Conservation (phyloP, 2,797 vertebrate genomes). For the Ctenosaura bakeri region DNA sequence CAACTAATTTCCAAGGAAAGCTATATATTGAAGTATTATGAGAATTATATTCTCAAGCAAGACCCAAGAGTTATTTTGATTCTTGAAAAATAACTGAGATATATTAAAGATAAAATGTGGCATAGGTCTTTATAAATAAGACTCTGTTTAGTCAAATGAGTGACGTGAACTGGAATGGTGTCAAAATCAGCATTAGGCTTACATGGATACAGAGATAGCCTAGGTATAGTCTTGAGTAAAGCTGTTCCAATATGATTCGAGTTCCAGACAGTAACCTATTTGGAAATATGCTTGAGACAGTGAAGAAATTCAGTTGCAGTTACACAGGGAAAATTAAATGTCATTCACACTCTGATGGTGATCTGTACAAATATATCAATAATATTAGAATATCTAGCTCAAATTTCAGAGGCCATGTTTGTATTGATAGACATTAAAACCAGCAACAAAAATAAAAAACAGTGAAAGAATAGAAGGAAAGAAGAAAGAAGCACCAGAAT, state of each 20-base stretch:
- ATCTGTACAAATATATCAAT: background rate
- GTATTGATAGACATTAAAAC: background rate
- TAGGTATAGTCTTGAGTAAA: background rate
- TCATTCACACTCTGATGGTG: background rate
- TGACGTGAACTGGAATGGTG: background rate
- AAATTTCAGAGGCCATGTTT: background rate
- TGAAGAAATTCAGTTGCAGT: background rate
- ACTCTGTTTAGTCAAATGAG: background rate
- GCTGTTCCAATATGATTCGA: background rate
- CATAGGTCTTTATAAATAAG: slow-evolving; percentile 10
- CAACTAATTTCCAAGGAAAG: slow-evolving; percentile 32
- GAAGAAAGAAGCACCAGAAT: background rate
- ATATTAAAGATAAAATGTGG: slow-evolving; percentile 4
- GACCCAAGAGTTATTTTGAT: slow-evolving; percentile 16
- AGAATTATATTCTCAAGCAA: slow-evolving; percentile 30
- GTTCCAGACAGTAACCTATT: background rate
- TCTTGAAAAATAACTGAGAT: slow-evolving; percentile 1
- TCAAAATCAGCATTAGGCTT: background rate
- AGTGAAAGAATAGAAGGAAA: background rate
- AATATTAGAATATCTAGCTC: background rate
- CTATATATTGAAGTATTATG: slow-evolving; percentile 12
- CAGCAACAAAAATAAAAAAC: background rate
- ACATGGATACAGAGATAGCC: background rate
- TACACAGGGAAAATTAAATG: background rate
- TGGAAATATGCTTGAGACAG: background rate